These are phyloP conservation scores for Isotomurus palustris DNA, from an alignment of 2,888 invertebrate species.

Conservation along the genomic window DNA sequence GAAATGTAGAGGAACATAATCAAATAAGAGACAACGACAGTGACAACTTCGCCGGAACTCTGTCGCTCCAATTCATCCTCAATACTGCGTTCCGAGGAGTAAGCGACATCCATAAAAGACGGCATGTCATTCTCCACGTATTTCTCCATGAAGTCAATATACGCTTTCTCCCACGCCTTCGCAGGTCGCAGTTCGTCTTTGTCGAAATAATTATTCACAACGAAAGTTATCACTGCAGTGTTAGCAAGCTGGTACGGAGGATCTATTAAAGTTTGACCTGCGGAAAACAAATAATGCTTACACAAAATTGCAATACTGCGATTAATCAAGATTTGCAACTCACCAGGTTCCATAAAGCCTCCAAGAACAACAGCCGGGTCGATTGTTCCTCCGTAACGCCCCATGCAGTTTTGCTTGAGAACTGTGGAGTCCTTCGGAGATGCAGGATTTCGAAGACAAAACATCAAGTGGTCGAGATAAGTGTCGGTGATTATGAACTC, in stretches of 20 bases:
- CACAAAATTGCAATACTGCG: not conserved
- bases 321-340: not conserved
- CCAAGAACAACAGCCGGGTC: constrained; percentile 88
- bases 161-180: constrained; percentile 43
- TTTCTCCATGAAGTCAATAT: constrained; percentile 42
- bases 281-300: not conserved
- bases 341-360: constrained; percentile 53
- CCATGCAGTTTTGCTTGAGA: constrained; percentile 61
- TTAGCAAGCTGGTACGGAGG: constrained; percentile 39
- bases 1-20: constrained; percentile 92
- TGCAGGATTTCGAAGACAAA: constrained; percentile 58
- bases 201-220: constrained; percentile 39
- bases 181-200: constrained; percentile 33
- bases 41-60: constrained; percentile 66
- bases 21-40: constrained; percentile 80
- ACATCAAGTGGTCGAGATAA: constrained; percentile 70
- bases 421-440: constrained; percentile 47
- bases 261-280: constrained; percentile 30
- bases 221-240: constrained; percentile 42
- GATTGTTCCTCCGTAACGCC: constrained; percentile 84
- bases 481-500: constrained; percentile 48
- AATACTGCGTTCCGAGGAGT: constrained; percentile 75
- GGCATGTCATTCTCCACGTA: constrained; percentile 48
- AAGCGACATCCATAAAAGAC: constrained; percentile 65
- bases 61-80: constrained; percentile 59